These are phyloP conservation scores for Gyps fulvus DNA, from an alignment of 2,113 vertebrate genomes.

Conservation along the genomic window DNA sequence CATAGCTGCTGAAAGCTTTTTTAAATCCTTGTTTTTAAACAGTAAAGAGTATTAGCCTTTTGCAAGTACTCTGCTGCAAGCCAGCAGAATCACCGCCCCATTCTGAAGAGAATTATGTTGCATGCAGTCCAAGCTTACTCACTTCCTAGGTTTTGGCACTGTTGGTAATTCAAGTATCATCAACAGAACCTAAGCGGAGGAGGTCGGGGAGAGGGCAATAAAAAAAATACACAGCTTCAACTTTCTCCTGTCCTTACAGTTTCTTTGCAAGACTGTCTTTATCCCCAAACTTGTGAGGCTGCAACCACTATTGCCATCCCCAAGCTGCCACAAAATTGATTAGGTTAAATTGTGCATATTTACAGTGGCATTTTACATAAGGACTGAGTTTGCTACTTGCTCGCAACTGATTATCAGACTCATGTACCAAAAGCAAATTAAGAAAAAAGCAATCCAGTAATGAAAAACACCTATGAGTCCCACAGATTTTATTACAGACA, in stretches of 20 bases:
- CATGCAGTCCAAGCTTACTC: neutral
- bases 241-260: neutral
- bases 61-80: neutral
- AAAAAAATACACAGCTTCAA: neutral
- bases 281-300: neutral
- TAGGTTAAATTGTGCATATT: neutral
- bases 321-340: neutral
- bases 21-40: neutral
- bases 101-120: neutral
- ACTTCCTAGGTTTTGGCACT: conserved; percentile 23
- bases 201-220: neutral
- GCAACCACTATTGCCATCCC: neutral
- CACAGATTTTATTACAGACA: neutral
- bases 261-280: neutral
- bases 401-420: neutral
- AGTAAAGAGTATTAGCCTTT: neutral
- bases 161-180: neutral
- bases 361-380: neutral
- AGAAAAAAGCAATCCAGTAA: neutral
- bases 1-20: neutral
- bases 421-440: neutral
- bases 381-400: neutral
- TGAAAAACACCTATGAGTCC: neutral
- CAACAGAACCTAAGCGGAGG: neutral
- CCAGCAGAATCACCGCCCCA: neutral